Percentiles rank a stretch among this genome's conserved stretches.
phyloP scores from a whole-genome alignment of 2,797 vertebrate species.

The Numenius phaeopus region DNA sequence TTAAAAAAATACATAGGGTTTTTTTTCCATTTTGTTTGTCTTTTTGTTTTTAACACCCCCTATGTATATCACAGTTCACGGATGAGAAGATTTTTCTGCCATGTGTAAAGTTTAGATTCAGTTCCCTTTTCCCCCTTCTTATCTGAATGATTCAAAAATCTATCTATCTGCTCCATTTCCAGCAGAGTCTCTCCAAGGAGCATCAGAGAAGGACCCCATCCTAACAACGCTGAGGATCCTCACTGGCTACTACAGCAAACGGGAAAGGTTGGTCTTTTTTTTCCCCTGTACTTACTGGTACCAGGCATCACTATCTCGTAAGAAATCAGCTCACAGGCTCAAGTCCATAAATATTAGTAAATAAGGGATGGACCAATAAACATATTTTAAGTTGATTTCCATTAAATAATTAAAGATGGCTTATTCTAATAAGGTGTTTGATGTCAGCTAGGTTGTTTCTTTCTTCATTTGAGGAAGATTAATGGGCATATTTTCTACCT shows the following conservation, averaged over 20 bases:
- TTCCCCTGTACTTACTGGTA: neutral
- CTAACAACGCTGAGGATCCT: neutral
- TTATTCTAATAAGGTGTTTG: neutral
- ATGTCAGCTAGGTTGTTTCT: neutral
- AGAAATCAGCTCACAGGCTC: neutral
- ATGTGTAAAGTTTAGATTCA: neutral
- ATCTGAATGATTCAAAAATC: neutral
- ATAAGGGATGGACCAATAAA: neutral
- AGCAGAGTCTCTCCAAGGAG: neutral
- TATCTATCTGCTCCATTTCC: neutral
- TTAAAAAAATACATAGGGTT: neutral
- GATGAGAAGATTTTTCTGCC: neutral
- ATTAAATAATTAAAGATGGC: neutral
- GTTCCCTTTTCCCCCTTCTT: neutral
- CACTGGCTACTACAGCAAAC: neutral
- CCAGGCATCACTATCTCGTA: neutral
- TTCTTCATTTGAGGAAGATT: constrained; percentile 3
- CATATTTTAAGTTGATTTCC: neutral
- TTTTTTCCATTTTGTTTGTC: neutral
- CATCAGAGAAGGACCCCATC: neutral
- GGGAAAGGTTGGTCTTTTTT: neutral
- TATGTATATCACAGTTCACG: neutral
- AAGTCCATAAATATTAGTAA: neutral
- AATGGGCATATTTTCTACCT: constrained; percentile 3
- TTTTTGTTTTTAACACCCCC: neutral